These are phyloP conservation scores for Athripsodes cinereus DNA, from an alignment of 2,888 invertebrate species.

Conservation along the genomic window DNA sequence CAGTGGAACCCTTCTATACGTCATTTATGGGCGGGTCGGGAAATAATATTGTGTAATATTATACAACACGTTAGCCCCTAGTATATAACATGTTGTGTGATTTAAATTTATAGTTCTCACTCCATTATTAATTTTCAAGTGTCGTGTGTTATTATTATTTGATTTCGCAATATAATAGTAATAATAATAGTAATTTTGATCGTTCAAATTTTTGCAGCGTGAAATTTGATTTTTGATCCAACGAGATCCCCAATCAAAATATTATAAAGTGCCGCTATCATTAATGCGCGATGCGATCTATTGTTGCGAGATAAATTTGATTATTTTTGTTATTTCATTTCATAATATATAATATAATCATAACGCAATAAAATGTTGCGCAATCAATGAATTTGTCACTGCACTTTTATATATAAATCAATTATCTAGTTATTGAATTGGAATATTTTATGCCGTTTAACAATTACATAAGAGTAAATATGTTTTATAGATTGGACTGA, in stretches of 20 bases:
- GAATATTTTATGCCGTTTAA: too few species aligned
- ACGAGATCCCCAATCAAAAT: background rate
- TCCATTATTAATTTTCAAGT: conserved; percentile 24
- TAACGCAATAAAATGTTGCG: too few species aligned
- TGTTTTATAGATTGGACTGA: too few species aligned
- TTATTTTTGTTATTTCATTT: too few species aligned
- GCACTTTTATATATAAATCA: too few species aligned
- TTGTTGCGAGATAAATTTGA: too few species aligned
- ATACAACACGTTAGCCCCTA: conserved; percentile 5
- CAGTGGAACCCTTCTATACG: background rate
- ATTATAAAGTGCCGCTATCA: background rate
- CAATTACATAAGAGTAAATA: too few species aligned
- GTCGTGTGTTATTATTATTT: conserved; percentile 15
- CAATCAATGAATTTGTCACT: too few species aligned
- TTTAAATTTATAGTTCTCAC: conserved; percentile 26
- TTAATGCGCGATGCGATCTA: too few species aligned
- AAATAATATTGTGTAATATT: background rate
- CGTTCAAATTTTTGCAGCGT: conserved; percentile 7
- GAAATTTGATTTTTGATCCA: conserved; percentile 22
- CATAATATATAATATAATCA: too few species aligned
- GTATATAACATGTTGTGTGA: conserved; percentile 10
- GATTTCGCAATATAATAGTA: too few species aligned
- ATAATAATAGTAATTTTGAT: conserved; percentile 16
- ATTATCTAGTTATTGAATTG: too few species aligned
- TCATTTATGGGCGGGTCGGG: background rate